These are phyloP conservation scores for Halcyon badia DNA, from an alignment of 2,797 vertebrate genomes.

Conservation along the genomic window DNA sequence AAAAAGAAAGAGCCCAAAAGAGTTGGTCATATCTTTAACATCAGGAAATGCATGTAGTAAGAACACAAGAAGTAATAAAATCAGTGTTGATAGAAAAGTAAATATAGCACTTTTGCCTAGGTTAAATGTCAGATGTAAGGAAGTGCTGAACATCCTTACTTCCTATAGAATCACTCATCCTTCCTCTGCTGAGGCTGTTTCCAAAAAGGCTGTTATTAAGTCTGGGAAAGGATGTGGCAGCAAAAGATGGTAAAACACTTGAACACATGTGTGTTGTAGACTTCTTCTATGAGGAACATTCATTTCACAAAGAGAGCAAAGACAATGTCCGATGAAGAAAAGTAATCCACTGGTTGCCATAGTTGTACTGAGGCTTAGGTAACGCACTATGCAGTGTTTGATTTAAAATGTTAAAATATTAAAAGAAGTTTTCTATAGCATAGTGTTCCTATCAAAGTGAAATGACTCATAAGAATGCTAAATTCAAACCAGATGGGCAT, in stretches of 20 bases:
- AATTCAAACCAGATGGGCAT: constrained; percentile 88
- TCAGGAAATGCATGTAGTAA: constrained; percentile 80
- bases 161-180: constrained; percentile 77
- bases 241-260: constrained; percentile 69
- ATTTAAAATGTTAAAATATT: constrained; percentile 85
- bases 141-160: constrained; percentile 75
- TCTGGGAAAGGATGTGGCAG: constrained; percentile 69
- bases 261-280: constrained; percentile 50
- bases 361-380: constrained; percentile 71
- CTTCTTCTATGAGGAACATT: constrained; percentile 49
- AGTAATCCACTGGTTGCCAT: constrained; percentile 21
- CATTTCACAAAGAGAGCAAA: constrained; percentile 64
- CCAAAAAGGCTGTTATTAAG: constrained; percentile 64
- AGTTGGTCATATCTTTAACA: constrained; percentile 69
- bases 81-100: constrained; percentile 78
- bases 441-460: constrained; percentile 85
- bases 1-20: constrained; percentile 23
- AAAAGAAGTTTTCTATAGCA: constrained; percentile 82
- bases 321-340: constrained; percentile 25
- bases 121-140: constrained; percentile 80
- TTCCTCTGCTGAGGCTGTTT: constrained; percentile 68
- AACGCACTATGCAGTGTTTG: constrained; percentile 73
- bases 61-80: constrained; percentile 80
- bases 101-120: constrained; percentile 78
- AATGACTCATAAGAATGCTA: constrained; percentile 87